phyloP scores from a whole-genome alignment of 1,140 invertebrate species.

The Drosophila rufa region DNA sequence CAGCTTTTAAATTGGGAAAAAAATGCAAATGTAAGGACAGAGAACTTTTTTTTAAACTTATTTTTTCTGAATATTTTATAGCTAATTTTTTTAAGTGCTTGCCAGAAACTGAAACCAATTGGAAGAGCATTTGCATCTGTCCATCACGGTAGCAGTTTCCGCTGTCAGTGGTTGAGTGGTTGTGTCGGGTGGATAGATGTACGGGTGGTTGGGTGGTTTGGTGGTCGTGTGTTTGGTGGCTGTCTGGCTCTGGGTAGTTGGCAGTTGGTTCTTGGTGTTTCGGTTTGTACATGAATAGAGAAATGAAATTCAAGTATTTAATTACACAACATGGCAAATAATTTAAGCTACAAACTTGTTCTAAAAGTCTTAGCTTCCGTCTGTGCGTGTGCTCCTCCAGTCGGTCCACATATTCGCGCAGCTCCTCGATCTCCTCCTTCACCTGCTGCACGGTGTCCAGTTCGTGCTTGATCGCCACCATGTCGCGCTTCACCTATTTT shows the following conservation, averaged over 20 bases:
- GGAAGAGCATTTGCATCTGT: constrained; percentile 31
- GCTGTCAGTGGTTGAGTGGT: constrained; percentile 40
- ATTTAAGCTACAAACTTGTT: constrained; percentile 91
- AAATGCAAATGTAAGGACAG: no score
- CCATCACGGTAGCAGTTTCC: constrained; percentile 34
- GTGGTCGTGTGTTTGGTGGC: constrained; percentile 47
- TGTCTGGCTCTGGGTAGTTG: constrained; percentile 46
- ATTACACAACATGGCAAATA: constrained; percentile 85
- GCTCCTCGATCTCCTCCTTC: constrained; percentile 96
- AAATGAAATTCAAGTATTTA: constrained; percentile 85
- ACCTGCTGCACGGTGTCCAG: constrained; percentile 96
- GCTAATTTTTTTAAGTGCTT: constrained; percentile 20
- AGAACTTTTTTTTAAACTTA: no score
- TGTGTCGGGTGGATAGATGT: constrained; percentile 30
- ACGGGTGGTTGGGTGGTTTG: constrained; percentile 29
- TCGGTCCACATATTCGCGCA: constrained; percentile 95
- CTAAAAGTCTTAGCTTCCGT: constrained; percentile 93
- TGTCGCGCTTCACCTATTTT: constrained; percentile 93
- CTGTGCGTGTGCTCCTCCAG: constrained; percentile 95
- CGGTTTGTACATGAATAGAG: constrained; percentile 84
- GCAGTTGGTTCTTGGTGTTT: constrained; percentile 68
- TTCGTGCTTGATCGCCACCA: constrained; percentile 97
- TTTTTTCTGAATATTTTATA: not conserved
- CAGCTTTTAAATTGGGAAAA: not conserved
- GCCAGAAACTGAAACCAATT: constrained; percentile 32